These are phyloP conservation scores for Auanema sp. DNA, from an alignment of 2,888 invertebrate species.

Conservation along the genomic window DNA sequence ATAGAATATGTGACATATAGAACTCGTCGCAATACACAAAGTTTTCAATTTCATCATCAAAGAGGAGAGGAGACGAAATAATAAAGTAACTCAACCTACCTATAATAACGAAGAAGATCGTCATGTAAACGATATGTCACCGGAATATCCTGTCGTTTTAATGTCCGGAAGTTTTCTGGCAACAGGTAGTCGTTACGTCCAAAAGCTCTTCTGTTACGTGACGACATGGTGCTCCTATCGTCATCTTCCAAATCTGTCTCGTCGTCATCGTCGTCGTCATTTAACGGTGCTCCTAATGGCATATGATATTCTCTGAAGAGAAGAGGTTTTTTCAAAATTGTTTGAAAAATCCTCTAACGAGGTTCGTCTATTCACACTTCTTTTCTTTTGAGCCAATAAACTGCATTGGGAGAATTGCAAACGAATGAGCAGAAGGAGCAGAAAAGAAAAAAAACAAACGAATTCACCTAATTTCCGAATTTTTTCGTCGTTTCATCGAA, in stretches of 20 bases:
- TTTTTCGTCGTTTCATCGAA: background rate
- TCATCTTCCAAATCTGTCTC: background rate
- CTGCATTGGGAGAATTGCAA: no score
- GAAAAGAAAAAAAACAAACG: background rate
- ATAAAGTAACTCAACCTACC: slow-evolving; percentile 20
- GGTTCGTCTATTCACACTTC: background rate
- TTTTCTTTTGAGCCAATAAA: no score
- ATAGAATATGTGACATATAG: no score
- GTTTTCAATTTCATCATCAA: no score
- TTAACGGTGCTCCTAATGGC: background rate
- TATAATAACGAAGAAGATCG: slow-evolving; percentile 55
- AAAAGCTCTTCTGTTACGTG: slow-evolving; percentile 37
- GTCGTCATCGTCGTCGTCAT: background rate
- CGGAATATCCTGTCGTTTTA: slow-evolving; percentile 57
- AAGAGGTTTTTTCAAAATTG: background rate
- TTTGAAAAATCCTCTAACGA: background rate
- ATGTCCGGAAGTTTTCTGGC: slow-evolving; percentile 55
- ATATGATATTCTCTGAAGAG: background rate
- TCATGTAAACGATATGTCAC: slow-evolving; percentile 62
- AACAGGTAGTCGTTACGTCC: slow-evolving; percentile 54
- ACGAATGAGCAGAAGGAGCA: no score
- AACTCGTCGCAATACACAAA: no score
- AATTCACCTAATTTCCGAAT: slow-evolving; percentile 4
- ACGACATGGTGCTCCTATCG: background rate
- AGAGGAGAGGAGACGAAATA: background rate